Conservation (phyloP, 2,113 vertebrate species). For the Xenopus borealis region DNA sequence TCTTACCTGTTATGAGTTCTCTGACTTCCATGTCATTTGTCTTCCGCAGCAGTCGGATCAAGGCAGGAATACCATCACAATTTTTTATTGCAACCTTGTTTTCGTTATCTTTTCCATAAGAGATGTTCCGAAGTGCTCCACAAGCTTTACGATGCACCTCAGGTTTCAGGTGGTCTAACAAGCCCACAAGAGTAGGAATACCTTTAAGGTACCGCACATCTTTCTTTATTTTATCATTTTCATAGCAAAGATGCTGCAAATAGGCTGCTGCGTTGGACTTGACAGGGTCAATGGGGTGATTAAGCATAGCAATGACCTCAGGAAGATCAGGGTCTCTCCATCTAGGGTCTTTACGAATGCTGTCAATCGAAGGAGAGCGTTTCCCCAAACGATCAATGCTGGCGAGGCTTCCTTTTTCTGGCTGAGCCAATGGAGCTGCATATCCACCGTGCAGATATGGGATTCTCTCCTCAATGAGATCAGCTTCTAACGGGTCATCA, state of each 20-base stretch:
- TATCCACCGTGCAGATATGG: constrained; percentile 81
- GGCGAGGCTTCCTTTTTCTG: constrained; percentile 90
- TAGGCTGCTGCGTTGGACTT: constrained; percentile 95
- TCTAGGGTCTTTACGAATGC: constrained; percentile 90
- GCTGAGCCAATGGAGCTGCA: constrained; percentile 87
- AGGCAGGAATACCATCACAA: constrained; percentile 90
- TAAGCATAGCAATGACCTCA: constrained; percentile 95
- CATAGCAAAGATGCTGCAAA: constrained; percentile 94
- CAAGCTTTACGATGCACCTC: constrained; percentile 96
- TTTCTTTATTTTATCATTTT: constrained; percentile 94
- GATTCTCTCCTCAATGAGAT: constrained; percentile 85
- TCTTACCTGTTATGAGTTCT: constrained; percentile 93
- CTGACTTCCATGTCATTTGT: constrained; percentile 94
- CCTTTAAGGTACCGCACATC: constrained; percentile 93
- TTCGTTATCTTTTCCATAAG: constrained; percentile 90
- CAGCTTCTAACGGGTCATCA: constrained; percentile 80
- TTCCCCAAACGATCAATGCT: constrained; percentile 86
- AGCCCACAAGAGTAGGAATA: constrained; percentile 84
- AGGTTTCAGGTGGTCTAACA: constrained; percentile 87
- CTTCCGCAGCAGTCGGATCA: constrained; percentile 86
- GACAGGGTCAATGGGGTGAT: constrained; percentile 92
- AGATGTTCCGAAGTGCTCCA: constrained; percentile 93
- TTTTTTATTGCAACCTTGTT: constrained; percentile 97
- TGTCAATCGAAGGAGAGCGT: constrained; percentile 88
- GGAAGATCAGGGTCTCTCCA: constrained; percentile 96